These are phyloP conservation scores for Cheirogaleus major DNA, from an alignment of 2,797 vertebrate genomes.

Conservation along the genomic window DNA sequence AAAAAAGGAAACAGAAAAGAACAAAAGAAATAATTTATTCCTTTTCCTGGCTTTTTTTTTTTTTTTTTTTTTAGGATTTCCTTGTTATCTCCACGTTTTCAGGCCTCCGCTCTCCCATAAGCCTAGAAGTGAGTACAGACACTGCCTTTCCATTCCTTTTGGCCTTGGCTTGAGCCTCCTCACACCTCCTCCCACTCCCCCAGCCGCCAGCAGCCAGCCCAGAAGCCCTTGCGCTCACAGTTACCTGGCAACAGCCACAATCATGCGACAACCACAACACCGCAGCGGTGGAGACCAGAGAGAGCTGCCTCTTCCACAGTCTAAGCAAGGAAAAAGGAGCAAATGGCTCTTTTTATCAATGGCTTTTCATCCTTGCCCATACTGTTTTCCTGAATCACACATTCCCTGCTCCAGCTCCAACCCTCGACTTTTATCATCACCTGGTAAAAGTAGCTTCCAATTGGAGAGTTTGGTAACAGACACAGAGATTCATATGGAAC, in stretches of 20 bases:
- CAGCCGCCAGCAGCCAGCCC: neutral
- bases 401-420: neutral
- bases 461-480: neutral
- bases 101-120: neutral
- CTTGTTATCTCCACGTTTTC: neutral
- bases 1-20: neutral
- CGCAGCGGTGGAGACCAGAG: slow-evolving; percentile 25
- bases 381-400: neutral
- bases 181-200: slow-evolving; percentile 2
- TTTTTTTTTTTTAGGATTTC: neutral
- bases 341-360: slow-evolving; percentile 52
- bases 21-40: neutral
- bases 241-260: slow-evolving; percentile 77
- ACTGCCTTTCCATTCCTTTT: slow-evolving; percentile 1
- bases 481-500: neutral
- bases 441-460: slow-evolving; percentile 50
- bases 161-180: slow-evolving; percentile 37
- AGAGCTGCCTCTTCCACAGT: slow-evolving; percentile 12
- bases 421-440: neutral
- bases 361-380: neutral
- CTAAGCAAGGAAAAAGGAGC: neutral
- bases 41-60: slow-evolving; percentile 37
- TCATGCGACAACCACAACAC: slow-evolving; percentile 24
- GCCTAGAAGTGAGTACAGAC: neutral
- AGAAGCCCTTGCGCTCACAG: slow-evolving; percentile 10